Conservation (phyloP, 1,140 invertebrate genomes). For the Pseudoatta argentina region DNA sequence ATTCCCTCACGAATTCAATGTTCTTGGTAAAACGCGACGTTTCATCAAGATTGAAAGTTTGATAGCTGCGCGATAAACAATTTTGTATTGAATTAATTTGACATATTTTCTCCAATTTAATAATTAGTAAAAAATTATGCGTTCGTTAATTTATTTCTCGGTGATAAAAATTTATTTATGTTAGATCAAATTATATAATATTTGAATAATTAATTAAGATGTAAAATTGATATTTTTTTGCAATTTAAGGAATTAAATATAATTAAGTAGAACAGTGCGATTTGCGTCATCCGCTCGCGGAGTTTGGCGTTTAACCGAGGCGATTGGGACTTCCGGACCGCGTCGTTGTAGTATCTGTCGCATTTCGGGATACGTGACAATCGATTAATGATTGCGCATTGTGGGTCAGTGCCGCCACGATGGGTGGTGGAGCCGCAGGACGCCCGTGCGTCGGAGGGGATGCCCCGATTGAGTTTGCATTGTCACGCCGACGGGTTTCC, state of each 20-base stretch:
- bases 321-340: slow-evolving; percentile 17
- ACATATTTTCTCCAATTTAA: background rate
- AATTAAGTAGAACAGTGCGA: background rate
- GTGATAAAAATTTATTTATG: background rate
- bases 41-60: background rate
- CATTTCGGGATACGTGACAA: background rate
- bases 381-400: slow-evolving; percentile 66
- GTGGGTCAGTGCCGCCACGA: slow-evolving; percentile 93
- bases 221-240: background rate
- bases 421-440: slow-evolving; percentile 97
- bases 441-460: slow-evolving; percentile 93
- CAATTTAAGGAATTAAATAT: background rate
- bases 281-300: background rate
- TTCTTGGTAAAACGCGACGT: background rate
- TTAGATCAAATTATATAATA: background rate
- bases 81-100: background rate
- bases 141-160: background rate
- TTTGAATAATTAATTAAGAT: background rate
- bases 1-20: background rate
- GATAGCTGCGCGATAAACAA: background rate
- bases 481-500: slow-evolving; percentile 97
- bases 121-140: background rate
- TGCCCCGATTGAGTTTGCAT: slow-evolving; percentile 92
- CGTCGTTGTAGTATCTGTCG: slow-evolving; percentile 19
- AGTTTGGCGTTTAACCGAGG: background rate